Base-by-base conservation (phyloP, 1,140 invertebrate species). In the Heliothis virescens region DNA sequence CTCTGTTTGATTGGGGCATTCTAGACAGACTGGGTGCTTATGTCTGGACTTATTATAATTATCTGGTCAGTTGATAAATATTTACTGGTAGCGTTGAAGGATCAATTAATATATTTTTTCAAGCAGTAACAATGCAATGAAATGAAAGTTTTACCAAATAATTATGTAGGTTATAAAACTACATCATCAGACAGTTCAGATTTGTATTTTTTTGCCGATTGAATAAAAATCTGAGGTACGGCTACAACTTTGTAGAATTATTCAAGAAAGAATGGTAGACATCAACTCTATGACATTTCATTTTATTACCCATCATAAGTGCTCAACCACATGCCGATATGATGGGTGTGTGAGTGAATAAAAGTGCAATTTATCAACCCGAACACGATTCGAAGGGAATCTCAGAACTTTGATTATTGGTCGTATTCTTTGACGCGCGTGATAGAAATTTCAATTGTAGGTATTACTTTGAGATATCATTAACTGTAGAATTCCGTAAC, bases 351-450 rank as follows among this genome's bases (percentile, higher is more conserved):
- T 53, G 52, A 59, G 29, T 34, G 71, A 34, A 29, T 18, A 53
- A 55, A 73, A 57, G 52, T 34, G 5, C 29, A 73, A 73, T 59
- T 73, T 73, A 59, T 73, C 21, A 73, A 59, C 53, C 29, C 53
- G 21, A 73, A 57, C 71, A 55, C 71, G 53, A 59, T 16, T 41
- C 26, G 53, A 73, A 55, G 71, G n/a, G 71, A 57, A 59, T 29
- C 52, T 29, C 50, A 73, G 57, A 72, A 73, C 29, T 73, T 73
- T 55, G 71, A 73, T 53, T 73, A 73, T 55, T 57, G 71, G 71
- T 73, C 50, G n/a, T 41, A 73, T 55, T 57, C 52, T 59, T 57
- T 73, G 52, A 34, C 21, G 34, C n/a, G 29, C 71, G 71, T 73
- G 71, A 12, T 73, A 5, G 34, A 73, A 73, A 55, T 73, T 55